Conservation (phyloP, 1,140 invertebrate genomes). For the Microplitis mediator region DNA sequence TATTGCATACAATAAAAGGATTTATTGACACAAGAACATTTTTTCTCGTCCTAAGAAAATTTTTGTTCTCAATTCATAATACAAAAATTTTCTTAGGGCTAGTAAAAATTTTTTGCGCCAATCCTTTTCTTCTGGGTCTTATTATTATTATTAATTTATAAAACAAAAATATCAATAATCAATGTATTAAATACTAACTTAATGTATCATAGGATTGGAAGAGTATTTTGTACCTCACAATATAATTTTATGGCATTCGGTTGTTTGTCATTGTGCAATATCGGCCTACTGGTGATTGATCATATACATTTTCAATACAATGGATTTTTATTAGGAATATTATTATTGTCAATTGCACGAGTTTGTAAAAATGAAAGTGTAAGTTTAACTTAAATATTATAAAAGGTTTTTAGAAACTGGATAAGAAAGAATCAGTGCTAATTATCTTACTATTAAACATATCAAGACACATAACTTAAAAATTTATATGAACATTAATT, state of each 20-base stretch:
- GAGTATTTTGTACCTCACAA: slow-evolving; percentile 42
- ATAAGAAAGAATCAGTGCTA: no score
- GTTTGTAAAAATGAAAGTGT: slow-evolving; percentile 50
- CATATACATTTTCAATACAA: slow-evolving; percentile 99
- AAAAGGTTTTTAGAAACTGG: no score
- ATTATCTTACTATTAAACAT: no score
- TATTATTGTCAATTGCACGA: slow-evolving; percentile 83
- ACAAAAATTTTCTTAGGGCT: no score
- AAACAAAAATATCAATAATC: neutral
- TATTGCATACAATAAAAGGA: no score
- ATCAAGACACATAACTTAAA: no score
- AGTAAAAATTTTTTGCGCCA: no score
- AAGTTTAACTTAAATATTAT: neutral
- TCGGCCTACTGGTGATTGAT: slow-evolving; percentile 91
- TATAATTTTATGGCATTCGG: slow-evolving; percentile 41
- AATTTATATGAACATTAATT: slow-evolving; percentile 34
- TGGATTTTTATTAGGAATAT: slow-evolving; percentile 92
- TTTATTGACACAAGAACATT: no score
- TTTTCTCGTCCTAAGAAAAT: no score
- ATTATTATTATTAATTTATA: neutral
- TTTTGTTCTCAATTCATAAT: no score
- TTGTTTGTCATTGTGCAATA: slow-evolving; percentile 76
- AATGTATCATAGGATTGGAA: slow-evolving; percentile 43
- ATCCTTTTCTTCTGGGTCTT: no score
- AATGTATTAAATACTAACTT: slow-evolving; percentile 6